Conservation (phyloP, 1,140 invertebrate genomes). For the Drosophila nigrodunni region DNA sequence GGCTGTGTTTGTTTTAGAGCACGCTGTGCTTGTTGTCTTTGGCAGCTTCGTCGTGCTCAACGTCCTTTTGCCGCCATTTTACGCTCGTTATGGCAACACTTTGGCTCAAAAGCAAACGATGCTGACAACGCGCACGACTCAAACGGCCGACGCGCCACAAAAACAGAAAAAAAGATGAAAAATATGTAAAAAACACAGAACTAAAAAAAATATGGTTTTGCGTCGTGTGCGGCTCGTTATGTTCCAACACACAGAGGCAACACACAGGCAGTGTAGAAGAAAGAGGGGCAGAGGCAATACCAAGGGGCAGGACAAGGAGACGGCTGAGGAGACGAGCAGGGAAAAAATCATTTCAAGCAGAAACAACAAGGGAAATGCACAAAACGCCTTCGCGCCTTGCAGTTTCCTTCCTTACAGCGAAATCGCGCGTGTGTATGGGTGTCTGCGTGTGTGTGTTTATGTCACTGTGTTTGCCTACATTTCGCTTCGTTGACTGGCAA, state of each 20-base stretch:
- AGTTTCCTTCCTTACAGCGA: constrained; percentile 34
- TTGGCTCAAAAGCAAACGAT: constrained; percentile 80
- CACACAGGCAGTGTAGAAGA: constrained; percentile 7
- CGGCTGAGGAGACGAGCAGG: constrained; percentile 4
- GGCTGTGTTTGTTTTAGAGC: constrained; percentile 74
- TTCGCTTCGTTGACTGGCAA: constrained; percentile 77
- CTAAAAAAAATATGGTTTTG: constrained; percentile 46
- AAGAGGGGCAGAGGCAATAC: neutral
- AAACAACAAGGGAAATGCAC: constrained; percentile 80
- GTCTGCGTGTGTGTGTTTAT: constrained; percentile 38
- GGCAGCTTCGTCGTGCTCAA: constrained; percentile 44
- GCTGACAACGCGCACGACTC: constrained; percentile 57
- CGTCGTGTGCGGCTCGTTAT: constrained; percentile 59
- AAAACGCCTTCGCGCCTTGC: constrained; percentile 73
- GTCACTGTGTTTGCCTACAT: constrained; percentile 70
- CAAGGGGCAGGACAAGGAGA: neutral
- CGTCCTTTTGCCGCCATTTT: constrained; percentile 81
- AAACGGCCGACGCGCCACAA: constrained; percentile 59
- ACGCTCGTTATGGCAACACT: constrained; percentile 82
- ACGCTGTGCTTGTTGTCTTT: constrained; percentile 70
- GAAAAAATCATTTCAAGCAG: constrained; percentile 79
- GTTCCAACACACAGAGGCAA: constrained; percentile 30
- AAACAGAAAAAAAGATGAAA: constrained; percentile 40
- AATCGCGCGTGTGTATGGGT: neutral
- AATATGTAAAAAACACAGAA: constrained; percentile 29